Conservation (phyloP, 1,140 invertebrate species). For the Hormaphis cornu region DNA sequence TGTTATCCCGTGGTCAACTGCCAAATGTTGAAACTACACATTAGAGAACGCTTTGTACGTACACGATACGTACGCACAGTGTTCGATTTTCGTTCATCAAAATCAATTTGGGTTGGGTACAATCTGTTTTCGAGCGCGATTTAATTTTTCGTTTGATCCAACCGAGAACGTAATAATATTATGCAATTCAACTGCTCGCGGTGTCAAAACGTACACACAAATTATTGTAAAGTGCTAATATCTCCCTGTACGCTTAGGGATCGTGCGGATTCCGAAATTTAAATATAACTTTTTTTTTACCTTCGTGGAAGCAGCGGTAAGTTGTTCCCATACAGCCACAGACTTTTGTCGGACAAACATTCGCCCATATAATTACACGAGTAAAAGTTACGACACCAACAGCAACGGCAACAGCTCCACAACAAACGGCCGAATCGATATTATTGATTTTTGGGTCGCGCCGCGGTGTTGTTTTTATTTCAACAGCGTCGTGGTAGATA, state of each 20-base stretch:
- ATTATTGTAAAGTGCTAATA: background rate
- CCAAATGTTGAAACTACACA: no score
- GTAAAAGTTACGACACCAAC: background rate
- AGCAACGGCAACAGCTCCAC: background rate
- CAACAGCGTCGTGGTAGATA: background rate
- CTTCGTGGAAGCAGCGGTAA: conserved; percentile 29
- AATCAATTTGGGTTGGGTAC: no score
- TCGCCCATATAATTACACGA: conserved; percentile 12
- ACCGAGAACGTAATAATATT: no score
- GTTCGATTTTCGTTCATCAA: no score
- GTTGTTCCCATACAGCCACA: conserved; percentile 30
- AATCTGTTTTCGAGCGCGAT: no score
- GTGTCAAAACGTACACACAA: no score
- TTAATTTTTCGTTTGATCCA: no score
- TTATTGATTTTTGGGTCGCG: conserved; percentile 4
- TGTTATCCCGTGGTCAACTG: no score
- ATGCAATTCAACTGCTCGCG: no score
- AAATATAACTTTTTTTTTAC: no score
- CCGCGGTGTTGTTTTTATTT: conserved; percentile 2
- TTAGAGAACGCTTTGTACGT: no score
- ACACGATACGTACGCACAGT: no score
- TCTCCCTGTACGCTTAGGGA: background rate
- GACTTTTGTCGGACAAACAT: conserved; percentile 29
- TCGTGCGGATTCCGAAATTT: background rate
- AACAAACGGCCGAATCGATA: conserved; percentile 20